phyloP scores from a whole-genome alignment of 2,113 vertebrate species.

The Tringa solitaria region DNA sequence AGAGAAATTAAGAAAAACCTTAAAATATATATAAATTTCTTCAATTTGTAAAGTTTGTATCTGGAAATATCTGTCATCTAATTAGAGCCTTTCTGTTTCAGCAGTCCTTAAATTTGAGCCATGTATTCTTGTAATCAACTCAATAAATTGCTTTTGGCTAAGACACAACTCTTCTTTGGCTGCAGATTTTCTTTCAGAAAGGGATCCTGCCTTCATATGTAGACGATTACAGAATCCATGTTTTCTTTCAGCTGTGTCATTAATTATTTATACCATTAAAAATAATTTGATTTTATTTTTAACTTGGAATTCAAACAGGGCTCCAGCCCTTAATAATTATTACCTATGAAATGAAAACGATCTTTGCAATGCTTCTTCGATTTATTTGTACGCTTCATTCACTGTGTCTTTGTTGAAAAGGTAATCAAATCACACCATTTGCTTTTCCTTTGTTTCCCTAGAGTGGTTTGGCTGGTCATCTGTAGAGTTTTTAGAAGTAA shows the following conservation, averaged over 20 bases:
- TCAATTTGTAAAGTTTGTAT: fast-evolving
- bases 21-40: not conserved
- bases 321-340: not conserved
- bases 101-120: not conserved
- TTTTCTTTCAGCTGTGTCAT: not conserved
- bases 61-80: not conserved
- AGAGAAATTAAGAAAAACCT: not conserved
- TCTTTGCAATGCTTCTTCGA: not conserved
- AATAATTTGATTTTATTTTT: not conserved
- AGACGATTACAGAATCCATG: not conserved
- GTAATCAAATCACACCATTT: not conserved
- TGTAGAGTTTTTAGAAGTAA: not conserved
- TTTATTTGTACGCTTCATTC: not conserved
- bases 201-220: not conserved
- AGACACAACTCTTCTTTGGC: not conserved
- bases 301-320: not conserved
- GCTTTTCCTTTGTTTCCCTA: not conserved
- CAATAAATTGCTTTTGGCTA: not conserved
- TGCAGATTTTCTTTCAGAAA: not conserved
- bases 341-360: not conserved
- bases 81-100: not conserved
- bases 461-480: not conserved
- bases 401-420: not conserved
- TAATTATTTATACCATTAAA: not conserved
- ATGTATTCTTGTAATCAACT: not conserved